Base-by-base conservation (phyloP, 1,140 invertebrate genomes). In the Diachasmimorpha longicaudata region DNA sequence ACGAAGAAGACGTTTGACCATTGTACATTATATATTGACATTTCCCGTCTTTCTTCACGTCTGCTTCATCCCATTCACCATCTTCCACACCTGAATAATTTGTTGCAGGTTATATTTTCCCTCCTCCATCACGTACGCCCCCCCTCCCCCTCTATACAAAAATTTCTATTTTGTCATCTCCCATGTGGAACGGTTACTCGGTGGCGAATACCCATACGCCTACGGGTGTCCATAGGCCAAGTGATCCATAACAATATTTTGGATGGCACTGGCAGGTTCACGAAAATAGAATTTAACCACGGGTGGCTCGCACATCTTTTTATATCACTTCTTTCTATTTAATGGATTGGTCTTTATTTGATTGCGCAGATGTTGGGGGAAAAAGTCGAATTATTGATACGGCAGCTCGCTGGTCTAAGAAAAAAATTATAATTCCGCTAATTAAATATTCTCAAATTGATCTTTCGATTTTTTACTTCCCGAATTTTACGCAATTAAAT, bases 231-330 rank as follows among this genome's bases (percentile, higher is more conserved):
- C n/a, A n/a, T n/a, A n/a, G n/a, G n/a, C n/a, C 66, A 10, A 39
- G 66, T 39, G 66, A 39, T 68, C 66, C 31, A 68, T 68, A 19
- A 39, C 31, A 68, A 37, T 68, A 68, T 68, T 68, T 68, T 68
- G 36, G 66, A 68, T 37, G n/a, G 25, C 21, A 14, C 13, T 71
- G 69, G 36, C 69, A 46, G 48, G 69, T 55, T 70, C 13, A 71
- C 69, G 69, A 71, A 71, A 71, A 71, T 71, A 71, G 69, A 71
- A 48, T 71, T 48, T 46, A 44, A 46, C 42, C 69, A 11, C 69
- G 42, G 69, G 66, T 42, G 31, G n/a, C 25, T 68, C 14, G 13
- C 21, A 13, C 48, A 9, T 52, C 48, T 52, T 52, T 52, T 52
- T 52, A 52, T 52, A 52, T 16, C 48, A 52, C 14, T 52, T 52